Conservation (phyloP, 2,888 invertebrate species). For the Petrolisthes manimaculis region DNA sequence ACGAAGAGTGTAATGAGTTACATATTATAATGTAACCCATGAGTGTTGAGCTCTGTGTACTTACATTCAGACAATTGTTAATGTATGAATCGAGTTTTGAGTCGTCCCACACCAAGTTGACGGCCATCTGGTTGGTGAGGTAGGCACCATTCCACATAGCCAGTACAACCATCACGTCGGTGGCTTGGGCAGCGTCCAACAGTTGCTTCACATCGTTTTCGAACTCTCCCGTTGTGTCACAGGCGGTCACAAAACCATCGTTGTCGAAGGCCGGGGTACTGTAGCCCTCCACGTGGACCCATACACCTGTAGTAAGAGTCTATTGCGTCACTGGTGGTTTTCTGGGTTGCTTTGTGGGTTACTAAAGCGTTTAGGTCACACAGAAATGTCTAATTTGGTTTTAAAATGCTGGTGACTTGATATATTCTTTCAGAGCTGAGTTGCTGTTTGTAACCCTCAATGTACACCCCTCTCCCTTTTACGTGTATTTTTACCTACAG, state of each 20-base stretch:
- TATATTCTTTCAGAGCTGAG: too few relatives aligned
- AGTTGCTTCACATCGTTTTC: constrained; percentile 67
- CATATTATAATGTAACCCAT: background rate
- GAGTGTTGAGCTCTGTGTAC: background rate
- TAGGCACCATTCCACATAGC: constrained; percentile 68
- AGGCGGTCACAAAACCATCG: constrained; percentile 66
- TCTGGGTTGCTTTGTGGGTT: too few relatives aligned
- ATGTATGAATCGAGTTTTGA: constrained; percentile 67
- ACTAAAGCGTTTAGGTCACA: too few relatives aligned
- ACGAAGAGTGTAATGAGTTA: background rate
- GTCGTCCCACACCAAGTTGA: constrained; percentile 67
- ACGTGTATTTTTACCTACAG: too few relatives aligned
- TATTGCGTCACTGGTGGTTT: too few relatives aligned
- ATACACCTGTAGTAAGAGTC: constrained; percentile 66
- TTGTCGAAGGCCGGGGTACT: constrained; percentile 67
- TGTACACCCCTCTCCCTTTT: too few relatives aligned
- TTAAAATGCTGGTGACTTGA: too few relatives aligned
- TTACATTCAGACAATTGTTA: constrained; percentile 67
- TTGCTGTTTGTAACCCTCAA: too few relatives aligned
- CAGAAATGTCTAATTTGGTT: too few relatives aligned
- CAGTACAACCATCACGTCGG: constrained; percentile 67
- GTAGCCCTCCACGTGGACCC: constrained; percentile 68
- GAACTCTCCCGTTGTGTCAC: constrained; percentile 67
- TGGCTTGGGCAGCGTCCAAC: constrained; percentile 67
- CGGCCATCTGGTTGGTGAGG: constrained; percentile 66